phyloP scores from a whole-genome alignment of 2,888 invertebrate species.

The Endotricha flammealis region DNA sequence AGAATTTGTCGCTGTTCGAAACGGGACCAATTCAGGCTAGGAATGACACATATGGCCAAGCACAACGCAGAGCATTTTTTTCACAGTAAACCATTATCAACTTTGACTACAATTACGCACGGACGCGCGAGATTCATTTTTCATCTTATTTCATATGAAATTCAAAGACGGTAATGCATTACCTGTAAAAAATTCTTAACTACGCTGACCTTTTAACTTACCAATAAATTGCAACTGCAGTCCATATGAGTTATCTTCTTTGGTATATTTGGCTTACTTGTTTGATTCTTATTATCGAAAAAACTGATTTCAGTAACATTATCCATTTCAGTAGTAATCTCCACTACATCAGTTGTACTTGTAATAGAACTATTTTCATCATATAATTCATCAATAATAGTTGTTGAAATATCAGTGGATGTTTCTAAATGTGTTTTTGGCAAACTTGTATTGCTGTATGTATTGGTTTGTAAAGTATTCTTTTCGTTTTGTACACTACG shows the following conservation, averaged over 20 bases:
- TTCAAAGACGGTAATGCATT: too few relatives aligned
- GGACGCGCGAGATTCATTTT: too few relatives aligned
- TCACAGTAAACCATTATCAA: too few relatives aligned
- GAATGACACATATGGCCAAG: too few relatives aligned
- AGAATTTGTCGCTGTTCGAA: too few relatives aligned
- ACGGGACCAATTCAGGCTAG: too few relatives aligned
- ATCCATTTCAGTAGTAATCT: conserved; percentile 46
- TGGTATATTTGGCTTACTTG: conserved; percentile 34
- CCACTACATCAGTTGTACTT: conserved; percentile 46
- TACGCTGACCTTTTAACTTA: too few relatives aligned
- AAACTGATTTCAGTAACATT: conserved; percentile 60
- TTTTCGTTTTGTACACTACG: conserved; percentile 28
- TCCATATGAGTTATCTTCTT: conserved; percentile 31
- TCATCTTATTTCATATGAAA: too few relatives aligned
- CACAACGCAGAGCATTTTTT: too few relatives aligned
- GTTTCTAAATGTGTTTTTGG: conserved; percentile 26
- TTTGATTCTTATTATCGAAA: conserved; percentile 43
- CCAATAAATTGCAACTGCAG: conserved; percentile 61
- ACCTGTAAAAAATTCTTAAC: too few relatives aligned
- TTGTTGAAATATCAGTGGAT: conserved; percentile 41
- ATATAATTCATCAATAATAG: conserved; percentile 50
- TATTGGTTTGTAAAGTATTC: conserved; percentile 19
- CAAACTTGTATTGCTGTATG: conserved; percentile 35
- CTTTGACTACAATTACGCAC: too few relatives aligned
- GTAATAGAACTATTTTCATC: conserved; percentile 51